Conservation (phyloP, 2,888 invertebrate species). For the Hartigia nigra region DNA sequence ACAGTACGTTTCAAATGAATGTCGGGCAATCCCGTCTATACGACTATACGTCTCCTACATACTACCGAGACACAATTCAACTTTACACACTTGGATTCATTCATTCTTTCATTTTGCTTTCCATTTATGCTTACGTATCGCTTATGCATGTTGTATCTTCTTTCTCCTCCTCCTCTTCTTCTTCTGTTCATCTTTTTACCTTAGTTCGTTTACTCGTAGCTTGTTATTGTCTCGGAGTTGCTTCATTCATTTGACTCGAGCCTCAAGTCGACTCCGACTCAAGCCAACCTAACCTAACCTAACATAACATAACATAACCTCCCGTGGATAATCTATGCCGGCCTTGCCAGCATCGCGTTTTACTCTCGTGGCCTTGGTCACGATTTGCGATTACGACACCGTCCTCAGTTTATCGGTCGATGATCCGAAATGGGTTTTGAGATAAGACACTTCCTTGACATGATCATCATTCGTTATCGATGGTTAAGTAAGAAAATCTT, state of each 20-base stretch:
- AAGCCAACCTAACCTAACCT: neutral
- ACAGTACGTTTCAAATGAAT: neutral
- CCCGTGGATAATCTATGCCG: conserved; percentile 43
- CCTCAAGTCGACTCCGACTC: neutral
- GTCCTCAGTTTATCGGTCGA: conserved; percentile 38
- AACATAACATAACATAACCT: neutral
- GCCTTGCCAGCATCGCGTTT: conserved; percentile 43
- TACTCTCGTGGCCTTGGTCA: conserved; percentile 40
- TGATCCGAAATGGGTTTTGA: conserved; percentile 31
- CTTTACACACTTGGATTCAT: neutral
- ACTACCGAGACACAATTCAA: neutral
- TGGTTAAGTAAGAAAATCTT: neutral
- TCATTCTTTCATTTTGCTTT: neutral
- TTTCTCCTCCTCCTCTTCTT: neutral
- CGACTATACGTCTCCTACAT: neutral
- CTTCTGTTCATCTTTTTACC: neutral
- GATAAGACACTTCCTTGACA: conserved; percentile 10
- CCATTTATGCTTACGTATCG: neutral
- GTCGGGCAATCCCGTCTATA: neutral
- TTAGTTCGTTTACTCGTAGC: neutral
- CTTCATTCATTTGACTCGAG: neutral
- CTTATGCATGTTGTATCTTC: neutral
- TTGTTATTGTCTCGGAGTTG: neutral
- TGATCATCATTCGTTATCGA: neutral
- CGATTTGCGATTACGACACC: conserved; percentile 40